phyloP scores from a whole-genome alignment of 92 coral and sea anemone species.

The Micromussa lordhowensis region DNA sequence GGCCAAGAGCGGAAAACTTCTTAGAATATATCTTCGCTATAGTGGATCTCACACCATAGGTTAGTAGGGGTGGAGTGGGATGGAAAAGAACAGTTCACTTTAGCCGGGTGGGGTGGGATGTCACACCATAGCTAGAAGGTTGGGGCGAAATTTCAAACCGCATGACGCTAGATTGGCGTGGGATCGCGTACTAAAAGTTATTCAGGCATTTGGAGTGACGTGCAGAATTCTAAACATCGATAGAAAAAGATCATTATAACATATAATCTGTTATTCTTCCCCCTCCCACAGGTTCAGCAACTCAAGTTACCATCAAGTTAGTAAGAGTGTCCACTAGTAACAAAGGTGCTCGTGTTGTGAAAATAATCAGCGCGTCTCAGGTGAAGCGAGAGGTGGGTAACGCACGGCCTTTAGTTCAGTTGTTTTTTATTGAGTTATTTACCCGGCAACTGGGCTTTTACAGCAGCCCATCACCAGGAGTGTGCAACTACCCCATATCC shows the following conservation, averaged over 20 bases:
- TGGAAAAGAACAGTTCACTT: background rate
- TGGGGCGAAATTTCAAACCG: background rate
- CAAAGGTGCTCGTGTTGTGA: conserved; percentile 19
- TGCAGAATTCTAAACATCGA: background rate
- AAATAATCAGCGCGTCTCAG: conserved; percentile 13
- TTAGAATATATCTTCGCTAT: conserved; percentile 54
- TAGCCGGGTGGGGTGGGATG: background rate
- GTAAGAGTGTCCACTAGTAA: conserved; percentile 5
- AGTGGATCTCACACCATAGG: conserved; percentile 54
- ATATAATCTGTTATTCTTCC: background rate
- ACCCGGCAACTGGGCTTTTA: too few relatives aligned
- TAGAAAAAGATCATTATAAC: background rate
- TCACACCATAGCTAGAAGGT: background rate
- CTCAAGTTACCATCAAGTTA: conserved; percentile 25
- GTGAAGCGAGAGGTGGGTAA: conserved; percentile 18
- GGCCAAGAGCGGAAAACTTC: conserved; percentile 68
- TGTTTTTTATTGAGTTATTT: too few relatives aligned
- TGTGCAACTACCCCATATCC: too few relatives aligned
- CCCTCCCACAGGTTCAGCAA: conserved; percentile 2
- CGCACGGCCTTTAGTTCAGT: background rate
- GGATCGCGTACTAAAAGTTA: background rate
- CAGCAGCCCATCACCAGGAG: too few relatives aligned
- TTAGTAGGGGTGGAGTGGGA: conserved; percentile 13
- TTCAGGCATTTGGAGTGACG: background rate
- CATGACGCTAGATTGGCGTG: background rate